A percentile compares a stretch with the other conserved stretches of the same genome.
These are phyloP conservation scores for Andrena fulva DNA, from an alignment of 2,888 invertebrate genomes.

Conservation along the genomic window DNA sequence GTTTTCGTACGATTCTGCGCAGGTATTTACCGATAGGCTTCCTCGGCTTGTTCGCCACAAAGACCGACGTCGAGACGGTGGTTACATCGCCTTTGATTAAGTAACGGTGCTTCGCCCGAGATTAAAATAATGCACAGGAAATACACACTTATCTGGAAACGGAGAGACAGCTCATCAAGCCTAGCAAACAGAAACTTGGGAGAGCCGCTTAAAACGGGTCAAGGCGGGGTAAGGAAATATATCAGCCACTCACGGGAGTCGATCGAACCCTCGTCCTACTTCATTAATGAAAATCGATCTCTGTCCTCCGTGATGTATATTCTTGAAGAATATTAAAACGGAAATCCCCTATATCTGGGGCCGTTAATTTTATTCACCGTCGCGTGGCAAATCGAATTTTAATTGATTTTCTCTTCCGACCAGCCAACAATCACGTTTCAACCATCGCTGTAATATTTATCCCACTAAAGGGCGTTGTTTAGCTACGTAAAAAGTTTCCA, in stretches of 20 bases:
- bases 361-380: slow-evolving; percentile 36
- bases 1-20: neutral
- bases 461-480: neutral
- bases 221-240: slow-evolving; percentile 57
- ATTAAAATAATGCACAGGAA: slow-evolving; percentile 42
- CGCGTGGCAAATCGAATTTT: slow-evolving; percentile 9
- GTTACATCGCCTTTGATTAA: slow-evolving; percentile 23
- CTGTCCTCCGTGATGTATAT: slow-evolving; percentile 42
- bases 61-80: neutral
- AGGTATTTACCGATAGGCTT: neutral
- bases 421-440: slow-evolving; percentile 11
- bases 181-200: slow-evolving; percentile 45
- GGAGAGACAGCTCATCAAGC: slow-evolving; percentile 18
- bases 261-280: slow-evolving; percentile 54
- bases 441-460: neutral
- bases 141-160: slow-evolving; percentile 26
- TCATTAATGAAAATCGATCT: slow-evolving; percentile 65
- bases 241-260: slow-evolving; percentile 49
- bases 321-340: slow-evolving; percentile 37
- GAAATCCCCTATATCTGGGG: slow-evolving; percentile 17
- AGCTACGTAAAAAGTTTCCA: neutral
- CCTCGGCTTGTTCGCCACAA: neutral
- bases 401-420: neutral
- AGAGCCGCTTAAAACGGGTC: slow-evolving; percentile 49
- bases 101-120: neutral